Evolutionary conservation across 2,797 vertebrate genomes (phyloP).

Genomic region (Rhinogobio ventralis): DNA sequence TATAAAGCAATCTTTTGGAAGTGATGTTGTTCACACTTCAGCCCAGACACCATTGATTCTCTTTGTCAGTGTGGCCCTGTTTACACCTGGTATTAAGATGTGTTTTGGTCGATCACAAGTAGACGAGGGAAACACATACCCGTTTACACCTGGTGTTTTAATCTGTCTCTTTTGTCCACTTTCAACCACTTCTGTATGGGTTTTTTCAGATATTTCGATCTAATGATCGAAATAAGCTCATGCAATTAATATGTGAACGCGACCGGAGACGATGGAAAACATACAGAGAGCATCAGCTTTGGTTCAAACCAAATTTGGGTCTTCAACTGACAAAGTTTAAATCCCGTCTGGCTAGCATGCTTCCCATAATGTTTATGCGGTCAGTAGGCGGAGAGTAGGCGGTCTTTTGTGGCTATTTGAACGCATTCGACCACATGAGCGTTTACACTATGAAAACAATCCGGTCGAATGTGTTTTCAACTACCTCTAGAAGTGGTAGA

Average conservation of each 20-base stretch:
- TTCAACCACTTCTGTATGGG: not conserved
- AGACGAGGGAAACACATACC: too few relatives aligned
- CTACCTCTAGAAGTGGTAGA: not conserved
- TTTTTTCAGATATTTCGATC: not conserved
- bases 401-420: not conserved
- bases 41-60: not conserved
- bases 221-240: not conserved
- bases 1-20: not conserved
- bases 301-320: not conserved
- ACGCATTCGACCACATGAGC: not conserved
- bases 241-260: too few relatives aligned
- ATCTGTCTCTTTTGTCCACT: not conserved
- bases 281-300: not conserved
- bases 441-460: not conserved
- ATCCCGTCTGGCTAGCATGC: not conserved
- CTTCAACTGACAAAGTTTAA: fast-evolving
- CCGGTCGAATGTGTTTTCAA: not conserved
- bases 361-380: not conserved
- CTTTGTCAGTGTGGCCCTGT: not conserved
- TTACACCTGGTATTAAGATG: not conserved
- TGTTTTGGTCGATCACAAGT: not conserved
- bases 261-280: not conserved
- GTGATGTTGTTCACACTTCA: constrained; percentile 33
- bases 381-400: not conserved
- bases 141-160: not conserved